phyloP scores from a whole-genome alignment of 2,797 vertebrate genomes.

The Sebastes jordani region DNA sequence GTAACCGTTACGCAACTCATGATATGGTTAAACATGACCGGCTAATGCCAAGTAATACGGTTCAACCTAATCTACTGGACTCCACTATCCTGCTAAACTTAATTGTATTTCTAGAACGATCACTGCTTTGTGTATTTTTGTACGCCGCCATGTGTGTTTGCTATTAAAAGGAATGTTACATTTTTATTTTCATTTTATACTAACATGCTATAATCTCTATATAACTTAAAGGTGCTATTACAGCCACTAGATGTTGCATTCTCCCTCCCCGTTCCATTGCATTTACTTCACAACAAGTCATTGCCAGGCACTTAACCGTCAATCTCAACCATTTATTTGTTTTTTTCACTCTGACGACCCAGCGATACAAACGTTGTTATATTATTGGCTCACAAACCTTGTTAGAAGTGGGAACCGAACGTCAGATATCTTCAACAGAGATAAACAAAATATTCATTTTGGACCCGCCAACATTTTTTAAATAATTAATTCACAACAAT shows the following conservation, averaged over 20 bases:
- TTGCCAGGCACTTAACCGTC: no score
- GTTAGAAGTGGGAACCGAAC: no score
- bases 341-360: no score
- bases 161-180: constrained; percentile 7
- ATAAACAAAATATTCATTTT: no score
- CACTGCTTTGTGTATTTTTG: constrained; percentile 30
- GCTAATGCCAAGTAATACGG: constrained; percentile 55
- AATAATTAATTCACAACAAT: no score
- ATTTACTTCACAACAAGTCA: no score
- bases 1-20: constrained; percentile 64
- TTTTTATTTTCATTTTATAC: not conserved
- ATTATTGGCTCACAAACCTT: no score
- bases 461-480: no score
- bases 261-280: rapidly evolving
- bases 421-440: no score
- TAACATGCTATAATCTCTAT: not conserved
- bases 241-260: no score
- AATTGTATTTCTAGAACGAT: constrained; percentile 40
- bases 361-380: no score
- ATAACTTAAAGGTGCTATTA: not conserved
- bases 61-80: constrained; percentile 52
- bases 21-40: constrained; percentile 53
- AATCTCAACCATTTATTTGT: no score
- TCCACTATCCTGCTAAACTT: constrained; percentile 46
- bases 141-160: not conserved